Conservation (phyloP, 2,888 invertebrate species). For the Cheilosia vulpina region DNA sequence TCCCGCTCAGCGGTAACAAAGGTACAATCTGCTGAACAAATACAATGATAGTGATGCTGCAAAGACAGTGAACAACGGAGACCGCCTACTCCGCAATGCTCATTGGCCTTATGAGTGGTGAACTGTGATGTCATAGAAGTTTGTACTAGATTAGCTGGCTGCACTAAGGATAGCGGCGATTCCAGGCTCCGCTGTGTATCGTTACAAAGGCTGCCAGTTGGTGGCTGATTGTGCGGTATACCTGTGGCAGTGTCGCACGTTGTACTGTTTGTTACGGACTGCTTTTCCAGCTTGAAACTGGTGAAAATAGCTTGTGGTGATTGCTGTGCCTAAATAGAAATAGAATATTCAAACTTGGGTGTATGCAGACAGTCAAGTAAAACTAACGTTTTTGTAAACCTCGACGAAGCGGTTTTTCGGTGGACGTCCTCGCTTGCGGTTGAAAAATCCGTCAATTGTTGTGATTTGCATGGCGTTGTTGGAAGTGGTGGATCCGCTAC, state of each 20-base stretch:
- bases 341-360: neutral
- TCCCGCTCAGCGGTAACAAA: constrained; percentile 40
- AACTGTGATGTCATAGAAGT: constrained; percentile 87
- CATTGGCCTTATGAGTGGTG: constrained; percentile 27
- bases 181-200: constrained; percentile 4
- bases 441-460: constrained; percentile 95
- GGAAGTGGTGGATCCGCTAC: constrained; percentile 24
- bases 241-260: constrained; percentile 51
- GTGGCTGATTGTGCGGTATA: constrained; percentile 72
- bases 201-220: constrained; percentile 34
- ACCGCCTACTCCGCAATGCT: constrained; percentile 22
- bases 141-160: constrained; percentile 84
- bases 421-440: constrained; percentile 96
- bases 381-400: constrained; percentile 93
- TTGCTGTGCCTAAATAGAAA: constrained; percentile 85
- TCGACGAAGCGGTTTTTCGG: constrained; percentile 97
- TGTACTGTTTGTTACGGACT: constrained; percentile 39
- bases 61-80: constrained; percentile 23
- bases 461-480: constrained; percentile 83
- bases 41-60: constrained; percentile 91
- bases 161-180: constrained; percentile 4
- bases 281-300: constrained; percentile 94
- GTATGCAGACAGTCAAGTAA: neutral
- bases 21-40: constrained; percentile 17
- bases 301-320: constrained; percentile 96